Conservation (phyloP, 2,888 invertebrate species). For the Rhimphoctona megacephalus region DNA sequence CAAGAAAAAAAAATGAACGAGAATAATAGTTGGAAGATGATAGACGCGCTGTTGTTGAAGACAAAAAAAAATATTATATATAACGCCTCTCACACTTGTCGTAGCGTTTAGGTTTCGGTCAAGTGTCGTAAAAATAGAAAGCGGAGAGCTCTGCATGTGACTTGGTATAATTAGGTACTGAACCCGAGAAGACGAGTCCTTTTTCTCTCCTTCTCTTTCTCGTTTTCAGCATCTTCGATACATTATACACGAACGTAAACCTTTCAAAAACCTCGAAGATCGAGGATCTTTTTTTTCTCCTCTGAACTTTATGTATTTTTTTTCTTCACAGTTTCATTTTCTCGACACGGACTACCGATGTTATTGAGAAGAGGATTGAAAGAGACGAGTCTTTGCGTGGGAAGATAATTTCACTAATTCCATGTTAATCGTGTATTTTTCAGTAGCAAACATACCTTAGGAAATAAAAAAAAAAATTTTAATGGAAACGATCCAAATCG, state of each 20-base stretch:
- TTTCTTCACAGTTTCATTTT: slow-evolving; percentile 56
- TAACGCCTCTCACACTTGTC: slow-evolving; percentile 73
- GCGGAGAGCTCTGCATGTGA: slow-evolving; percentile 83
- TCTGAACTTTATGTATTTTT: slow-evolving; percentile 55
- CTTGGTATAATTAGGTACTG: slow-evolving; percentile 83
- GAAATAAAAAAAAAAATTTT: not conserved
- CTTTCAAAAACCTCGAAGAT: slow-evolving; percentile 71
- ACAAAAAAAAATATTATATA: slow-evolving; percentile 24
- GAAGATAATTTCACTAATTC: slow-evolving; percentile 41
- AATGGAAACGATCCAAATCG: slow-evolving; percentile 24
- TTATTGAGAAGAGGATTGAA: slow-evolving; percentile 60
- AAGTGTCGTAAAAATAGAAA: slow-evolving; percentile 83
- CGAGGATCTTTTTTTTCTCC: slow-evolving; percentile 68
- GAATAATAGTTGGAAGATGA: slow-evolving; percentile 35
- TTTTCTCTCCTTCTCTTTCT: slow-evolving; percentile 42
- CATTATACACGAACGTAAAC: slow-evolving; percentile 73
- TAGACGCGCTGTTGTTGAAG: slow-evolving; percentile 21
- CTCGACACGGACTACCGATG: slow-evolving; percentile 43
- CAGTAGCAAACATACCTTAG: slow-evolving; percentile 4
- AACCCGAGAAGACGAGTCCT: slow-evolving; percentile 75
- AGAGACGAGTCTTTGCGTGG: slow-evolving; percentile 37
- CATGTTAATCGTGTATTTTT: slow-evolving; percentile 43
- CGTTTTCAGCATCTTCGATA: slow-evolving; percentile 73
- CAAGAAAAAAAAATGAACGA: slow-evolving; percentile 35
- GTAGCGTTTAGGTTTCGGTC: slow-evolving; percentile 80